phyloP scores from a whole-genome alignment of 37 sponge, comb jelly and placozoan species.

The Cliona cf. orientalis region DNA sequence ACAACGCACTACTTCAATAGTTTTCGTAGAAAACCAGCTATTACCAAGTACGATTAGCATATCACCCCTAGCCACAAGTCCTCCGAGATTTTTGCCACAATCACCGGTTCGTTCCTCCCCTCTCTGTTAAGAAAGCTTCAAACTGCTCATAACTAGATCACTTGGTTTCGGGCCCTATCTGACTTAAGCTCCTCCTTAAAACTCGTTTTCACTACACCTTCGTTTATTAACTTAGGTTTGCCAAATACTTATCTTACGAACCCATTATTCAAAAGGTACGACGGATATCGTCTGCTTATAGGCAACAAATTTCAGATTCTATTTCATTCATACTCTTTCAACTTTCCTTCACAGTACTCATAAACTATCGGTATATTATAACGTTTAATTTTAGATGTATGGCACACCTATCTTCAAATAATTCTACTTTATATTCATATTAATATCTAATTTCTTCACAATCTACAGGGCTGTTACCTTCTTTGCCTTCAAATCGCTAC shows the following conservation, averaged over 20 bases:
- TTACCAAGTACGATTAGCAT: constrained; percentile 90
- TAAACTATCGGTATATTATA: constrained; percentile 76
- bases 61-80: constrained; percentile 87
- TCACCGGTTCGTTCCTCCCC: constrained; percentile 88
- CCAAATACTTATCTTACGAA: constrained; percentile 78
- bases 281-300: constrained; percentile 73
- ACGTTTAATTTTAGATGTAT: constrained; percentile 68
- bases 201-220: constrained; percentile 80
- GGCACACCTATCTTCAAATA: constrained; percentile 82
- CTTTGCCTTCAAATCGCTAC: constrained; percentile 46
- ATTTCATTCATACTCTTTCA: constrained; percentile 87
- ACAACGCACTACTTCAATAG: constrained; percentile 83
- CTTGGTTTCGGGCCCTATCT: constrained; percentile 85
- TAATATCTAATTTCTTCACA: neutral
- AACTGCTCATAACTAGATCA: constrained; percentile 83
- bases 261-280: constrained; percentile 93
- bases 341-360: constrained; percentile 87
- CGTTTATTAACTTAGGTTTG: constrained; percentile 79
- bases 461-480: constrained; percentile 75
- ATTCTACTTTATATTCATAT: constrained; percentile 51
- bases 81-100: constrained; percentile 94
- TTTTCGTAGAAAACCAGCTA: constrained; percentile 96
- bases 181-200: constrained; percentile 60
- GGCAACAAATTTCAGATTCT: constrained; percentile 68
- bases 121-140: constrained; percentile 42